Conservation (phyloP, 2,888 invertebrate species). For the Onchidella celtica region DNA sequence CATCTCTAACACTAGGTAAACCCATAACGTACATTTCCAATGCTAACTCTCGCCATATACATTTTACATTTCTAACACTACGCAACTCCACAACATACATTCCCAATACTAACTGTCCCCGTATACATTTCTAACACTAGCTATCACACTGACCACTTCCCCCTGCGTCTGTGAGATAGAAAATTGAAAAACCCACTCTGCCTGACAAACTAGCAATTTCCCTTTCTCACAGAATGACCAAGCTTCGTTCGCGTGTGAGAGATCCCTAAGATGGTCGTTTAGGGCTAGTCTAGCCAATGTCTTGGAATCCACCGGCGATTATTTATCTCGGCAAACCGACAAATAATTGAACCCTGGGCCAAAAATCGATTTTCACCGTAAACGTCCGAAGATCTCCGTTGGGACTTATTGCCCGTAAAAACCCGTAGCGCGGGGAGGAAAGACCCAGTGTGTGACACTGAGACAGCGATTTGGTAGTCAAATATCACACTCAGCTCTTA, state of each 20-base stretch:
- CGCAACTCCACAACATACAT: too few relatives aligned
- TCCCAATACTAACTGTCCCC: too few relatives aligned
- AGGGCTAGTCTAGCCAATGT: conserved; percentile 23
- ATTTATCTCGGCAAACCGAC: conserved; percentile 42
- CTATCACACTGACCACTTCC: too few relatives aligned
- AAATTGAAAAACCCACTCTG: not conserved
- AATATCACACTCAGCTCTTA: too few relatives aligned
- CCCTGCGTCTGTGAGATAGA: not conserved
- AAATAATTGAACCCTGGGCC: conserved; percentile 38
- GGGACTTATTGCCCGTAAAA: not conserved
- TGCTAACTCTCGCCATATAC: too few relatives aligned
- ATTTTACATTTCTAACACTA: too few relatives aligned
- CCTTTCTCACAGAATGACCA: not conserved
- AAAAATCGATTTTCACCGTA: conserved; percentile 1
- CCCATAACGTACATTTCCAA: too few relatives aligned
- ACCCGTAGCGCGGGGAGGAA: not conserved
- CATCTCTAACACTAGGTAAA: too few relatives aligned
- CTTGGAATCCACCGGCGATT: conserved; percentile 14
- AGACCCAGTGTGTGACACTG: not conserved
- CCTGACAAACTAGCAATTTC: too few relatives aligned
- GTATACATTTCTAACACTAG: too few relatives aligned
- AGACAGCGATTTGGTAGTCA: too few relatives aligned
- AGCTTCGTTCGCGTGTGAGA: too few relatives aligned
- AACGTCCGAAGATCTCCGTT: conserved; percentile 2
- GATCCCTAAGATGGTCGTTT: conserved; percentile 12